Base-by-base conservation (phyloP, 2,888 invertebrate genomes). In the Mylabris sibirica region DNA sequence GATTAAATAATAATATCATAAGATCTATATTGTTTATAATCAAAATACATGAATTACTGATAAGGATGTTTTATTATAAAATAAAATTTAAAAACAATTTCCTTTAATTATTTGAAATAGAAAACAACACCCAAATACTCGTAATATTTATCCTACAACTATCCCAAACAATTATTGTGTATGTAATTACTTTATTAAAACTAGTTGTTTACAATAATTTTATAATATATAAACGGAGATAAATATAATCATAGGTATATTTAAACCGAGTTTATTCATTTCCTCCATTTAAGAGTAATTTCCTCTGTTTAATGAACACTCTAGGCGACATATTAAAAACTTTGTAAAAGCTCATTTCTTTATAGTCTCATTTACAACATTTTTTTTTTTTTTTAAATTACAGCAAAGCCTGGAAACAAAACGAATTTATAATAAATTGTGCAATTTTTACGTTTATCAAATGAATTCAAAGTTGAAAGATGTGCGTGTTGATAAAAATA, bases 191-290 rank as follows among this genome's bases (percentile, higher is more conserved):
- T 41, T 14, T n/a, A 41, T 41, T 41, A 41, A 41, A 41, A 41
- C 41, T 41, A 41, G 41, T 41, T 41, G 41, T 41, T 41, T 41
- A 14, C 41, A 41, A 41, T 41, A 41, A 41, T 14, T 41, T 41
- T 41, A 41, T 41, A 41, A 11, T 41, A 41, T 41, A 41, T 44
- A 44, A 44, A n/a, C n/a, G n/a, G n/a, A 44, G 44, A 44, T 44
- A 44, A 44, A 44, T 38, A 38, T 44, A n/a, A 17, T 17, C 44
- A 17, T 44, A 44, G 44, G 44, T 44, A 44, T 44, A 41, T 14
- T 14, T 63, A 44, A 63, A 67, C 63, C 61, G 67, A 34, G 49
- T 67, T 67, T 67, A 64, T 64, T 67, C 67, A 44, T 64, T 67
- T 67, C 68, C 65, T 63, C 30, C 24, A 64, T 49, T 67, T 67